Percentiles rank a stretch among this genome's conserved stretches.
phyloP scores from a whole-genome alignment of 2,888 invertebrate genomes.

The Zeuzera pyrina region DNA sequence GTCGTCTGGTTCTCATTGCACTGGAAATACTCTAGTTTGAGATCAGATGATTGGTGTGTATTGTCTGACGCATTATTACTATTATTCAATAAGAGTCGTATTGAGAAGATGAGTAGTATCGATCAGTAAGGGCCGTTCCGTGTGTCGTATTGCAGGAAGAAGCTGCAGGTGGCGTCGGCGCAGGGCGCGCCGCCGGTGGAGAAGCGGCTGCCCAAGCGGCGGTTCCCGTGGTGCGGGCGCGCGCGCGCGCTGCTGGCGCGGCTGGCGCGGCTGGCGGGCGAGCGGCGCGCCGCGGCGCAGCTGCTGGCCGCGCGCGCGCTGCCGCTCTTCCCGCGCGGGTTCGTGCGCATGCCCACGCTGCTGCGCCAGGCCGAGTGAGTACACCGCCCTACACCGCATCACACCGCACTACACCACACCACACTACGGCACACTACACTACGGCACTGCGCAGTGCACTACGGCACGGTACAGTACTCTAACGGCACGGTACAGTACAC shows the following conservation, averaged over 20 bases:
- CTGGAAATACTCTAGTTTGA: too few species aligned
- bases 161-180: constrained; percentile 39
- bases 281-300: constrained; percentile 32
- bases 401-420: too few species aligned
- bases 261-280: constrained; percentile 20
- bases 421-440: too few species aligned
- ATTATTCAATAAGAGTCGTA: too few species aligned
- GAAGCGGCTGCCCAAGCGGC: constrained; percentile 77
- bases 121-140: too few species aligned
- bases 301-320: constrained; percentile 69
- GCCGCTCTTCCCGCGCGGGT: constrained; percentile 72
- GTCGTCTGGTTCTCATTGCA: too few species aligned
- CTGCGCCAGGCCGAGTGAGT: constrained; percentile 32
- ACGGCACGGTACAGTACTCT: constrained; percentile 17
- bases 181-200: constrained; percentile 69
- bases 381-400: neutral
- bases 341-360: constrained; percentile 62
- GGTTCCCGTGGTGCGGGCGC: constrained; percentile 78
- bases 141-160: constrained; percentile 50
- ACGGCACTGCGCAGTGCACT: constrained; percentile 28
- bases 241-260: constrained; percentile 28
- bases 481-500: constrained; percentile 13
- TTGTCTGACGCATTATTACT: too few species aligned
- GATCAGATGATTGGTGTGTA: too few species aligned
- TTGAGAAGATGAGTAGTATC: too few species aligned